Percentiles rank a stretch among this genome's conserved stretches.
Conservation (phyloP, 1,140 invertebrate species). For the Monochamus saltuarius region DNA sequence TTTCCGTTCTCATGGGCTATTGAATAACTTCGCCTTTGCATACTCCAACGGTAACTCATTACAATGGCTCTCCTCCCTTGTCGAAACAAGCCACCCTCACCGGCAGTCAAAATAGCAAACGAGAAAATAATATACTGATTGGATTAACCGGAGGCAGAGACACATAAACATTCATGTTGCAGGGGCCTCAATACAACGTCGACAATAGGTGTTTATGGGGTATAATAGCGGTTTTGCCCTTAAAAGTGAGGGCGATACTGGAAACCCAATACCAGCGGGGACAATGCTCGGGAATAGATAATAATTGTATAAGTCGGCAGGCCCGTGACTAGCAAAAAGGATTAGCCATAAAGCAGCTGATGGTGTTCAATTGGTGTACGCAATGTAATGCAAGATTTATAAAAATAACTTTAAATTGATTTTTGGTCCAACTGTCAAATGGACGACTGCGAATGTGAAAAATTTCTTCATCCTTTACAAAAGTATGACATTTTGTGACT, state of each 20-base stretch:
- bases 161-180: constrained; percentile 6
- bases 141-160: constrained; percentile 15
- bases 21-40: constrained; percentile 9
- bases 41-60: constrained; percentile 15
- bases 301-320: constrained; percentile 4
- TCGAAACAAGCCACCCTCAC: constrained; percentile 18
- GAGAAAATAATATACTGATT: constrained; percentile 30
- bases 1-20: no score
- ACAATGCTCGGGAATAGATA: not conserved
- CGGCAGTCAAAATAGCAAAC: constrained; percentile 25
- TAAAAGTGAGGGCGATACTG: constrained; percentile 16
- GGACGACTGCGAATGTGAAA: no score
- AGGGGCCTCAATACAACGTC: constrained; percentile 8
- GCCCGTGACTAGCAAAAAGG: constrained; percentile 6
- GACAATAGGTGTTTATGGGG: constrained; percentile 20
- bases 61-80: constrained; percentile 8
- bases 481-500: no score
- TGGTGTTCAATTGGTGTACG: no score
- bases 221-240: constrained; percentile 11
- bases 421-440: no score
- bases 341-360: no score
- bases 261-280: constrained; percentile 3
- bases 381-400: no score
- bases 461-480: no score
- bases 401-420: no score